Percentiles rank a stretch among this genome's conserved stretches.
Evolutionary conservation across 1,140 invertebrate species (phyloP).

Genomic region (Oppia nitens): DNA sequence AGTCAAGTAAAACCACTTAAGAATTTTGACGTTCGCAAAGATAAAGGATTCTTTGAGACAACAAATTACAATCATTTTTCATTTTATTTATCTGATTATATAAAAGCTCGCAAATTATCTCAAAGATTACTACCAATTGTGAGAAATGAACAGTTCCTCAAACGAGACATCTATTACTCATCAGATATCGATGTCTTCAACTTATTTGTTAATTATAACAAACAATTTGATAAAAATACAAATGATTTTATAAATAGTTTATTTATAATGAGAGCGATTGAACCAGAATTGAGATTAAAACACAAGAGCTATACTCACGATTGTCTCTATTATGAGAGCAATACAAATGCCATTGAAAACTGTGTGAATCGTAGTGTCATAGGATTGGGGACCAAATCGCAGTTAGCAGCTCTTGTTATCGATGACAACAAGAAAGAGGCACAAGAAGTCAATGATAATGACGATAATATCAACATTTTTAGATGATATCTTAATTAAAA

Average conservation of each 20-base stretch:
- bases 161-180: constrained; percentile 19
- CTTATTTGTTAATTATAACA: constrained; percentile 39
- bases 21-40: constrained; percentile 52
- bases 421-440: background rate
- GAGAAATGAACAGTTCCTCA: constrained; percentile 42
- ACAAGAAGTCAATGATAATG: background rate
- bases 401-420: constrained; percentile 3
- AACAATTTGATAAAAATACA: background rate
- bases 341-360: background rate
- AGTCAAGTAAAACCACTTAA: constrained; percentile 34
- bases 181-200: constrained; percentile 36
- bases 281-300: constrained; percentile 43
- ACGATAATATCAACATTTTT: background rate
- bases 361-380: background rate
- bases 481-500: background rate
- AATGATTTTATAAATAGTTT: constrained; percentile 29
- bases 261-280: constrained; percentile 49
- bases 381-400: constrained; percentile 6
- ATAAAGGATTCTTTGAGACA: constrained; percentile 59
- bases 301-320: background rate
- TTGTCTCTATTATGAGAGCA: constrained; percentile 6
- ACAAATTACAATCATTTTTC: constrained; percentile 50
- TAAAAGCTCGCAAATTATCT: constrained; percentile 41
- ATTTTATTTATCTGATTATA: constrained; percentile 67
- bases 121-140: constrained; percentile 41